phyloP scores from a whole-genome alignment of 2,888 invertebrate genomes.

The Adineta ricciae region DNA sequence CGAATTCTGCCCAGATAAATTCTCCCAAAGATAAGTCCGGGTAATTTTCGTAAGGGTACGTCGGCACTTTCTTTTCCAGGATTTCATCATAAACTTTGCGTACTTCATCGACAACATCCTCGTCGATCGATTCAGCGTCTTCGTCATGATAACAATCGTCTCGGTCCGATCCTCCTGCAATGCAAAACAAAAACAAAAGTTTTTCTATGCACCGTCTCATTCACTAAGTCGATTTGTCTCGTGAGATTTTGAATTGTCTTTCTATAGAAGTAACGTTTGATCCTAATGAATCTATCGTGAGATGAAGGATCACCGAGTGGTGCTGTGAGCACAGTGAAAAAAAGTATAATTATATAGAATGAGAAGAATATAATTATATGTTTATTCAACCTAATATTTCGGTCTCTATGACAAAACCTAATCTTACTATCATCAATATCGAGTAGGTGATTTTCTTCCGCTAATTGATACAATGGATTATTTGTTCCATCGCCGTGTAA shows the following conservation, averaged over 20 bases:
- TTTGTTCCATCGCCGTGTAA: conserved; percentile 25
- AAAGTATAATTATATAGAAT: too few relatives aligned
- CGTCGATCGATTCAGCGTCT: conserved; percentile 11
- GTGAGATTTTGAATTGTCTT: too few relatives aligned
- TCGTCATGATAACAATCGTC: conserved; percentile 20
- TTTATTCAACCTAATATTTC: too few relatives aligned
- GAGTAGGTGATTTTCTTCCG: conserved; percentile 9
- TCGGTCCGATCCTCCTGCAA: background rate
- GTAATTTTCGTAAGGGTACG: background rate
- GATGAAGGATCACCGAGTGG: too few relatives aligned
- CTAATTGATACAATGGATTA: conserved; percentile 32
- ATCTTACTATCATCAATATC: conserved; percentile 24
- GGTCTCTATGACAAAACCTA: too few relatives aligned
- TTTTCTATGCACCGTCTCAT: too few relatives aligned
- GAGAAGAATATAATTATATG: too few relatives aligned
- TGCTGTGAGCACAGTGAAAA: background rate
- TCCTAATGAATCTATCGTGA: too few relatives aligned
- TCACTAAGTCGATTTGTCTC: too few relatives aligned
- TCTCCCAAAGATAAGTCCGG: background rate
- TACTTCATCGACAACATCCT: background rate
- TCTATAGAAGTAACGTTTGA: too few relatives aligned
- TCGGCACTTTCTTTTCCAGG: background rate
- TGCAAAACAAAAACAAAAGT: background rate
- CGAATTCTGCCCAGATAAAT: background rate
- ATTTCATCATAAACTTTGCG: conserved; percentile 12